Evolutionary conservation across 2,797 vertebrate genomes (phyloP), one percentile per base, ranked within the genome.

Genomic region (Rhinatrema bivittatum): DNA sequence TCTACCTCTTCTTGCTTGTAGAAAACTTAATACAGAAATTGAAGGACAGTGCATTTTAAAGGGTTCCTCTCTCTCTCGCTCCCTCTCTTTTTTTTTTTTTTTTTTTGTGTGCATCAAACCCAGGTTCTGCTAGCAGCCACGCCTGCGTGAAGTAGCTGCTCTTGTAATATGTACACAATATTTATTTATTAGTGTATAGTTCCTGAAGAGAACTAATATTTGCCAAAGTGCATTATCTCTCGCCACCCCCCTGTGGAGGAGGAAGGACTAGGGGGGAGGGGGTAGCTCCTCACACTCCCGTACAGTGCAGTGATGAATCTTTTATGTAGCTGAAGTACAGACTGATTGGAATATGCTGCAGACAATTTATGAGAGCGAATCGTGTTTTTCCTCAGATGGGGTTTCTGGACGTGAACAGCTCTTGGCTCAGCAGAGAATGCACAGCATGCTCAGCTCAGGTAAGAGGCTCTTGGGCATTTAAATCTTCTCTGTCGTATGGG

Each of bases 301-400:
- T 72, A 46, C 70, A 52, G 72, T 62, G 70, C 76, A 66, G 81
- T 57, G 72, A 85, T 86, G 79, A 78, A 62, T 74, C 72, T 81
- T 72, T 80, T 57, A 65, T 85, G 78, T 84, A 83, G 86, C 87
- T 91, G 77, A 91, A 85, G 82, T 78, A 78, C 84, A 82, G 80
- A 80, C 81, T 87, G 84, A 89, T 75, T 83, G 89, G 90, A 92
- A 86, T 89, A 98, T 98, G 94, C 92, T 97, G 89, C 93, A 98
- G 90, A 98, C 94, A 76, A 96, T 98, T 94, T 91, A 97, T 74
- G 93, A 97, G 88, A 89, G 89, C 82, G 93, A 97, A 88, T 97
- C 88, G 70, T 94, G 88, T 92, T 93, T 97, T 90, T 91, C 87
- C 78, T 83, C 93, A 90, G 89, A 95, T 82, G 77, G 86, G 69